Conservation (phyloP, 2,797 vertebrate genomes). For the Sternarchorhynchus goeldii region DNA sequence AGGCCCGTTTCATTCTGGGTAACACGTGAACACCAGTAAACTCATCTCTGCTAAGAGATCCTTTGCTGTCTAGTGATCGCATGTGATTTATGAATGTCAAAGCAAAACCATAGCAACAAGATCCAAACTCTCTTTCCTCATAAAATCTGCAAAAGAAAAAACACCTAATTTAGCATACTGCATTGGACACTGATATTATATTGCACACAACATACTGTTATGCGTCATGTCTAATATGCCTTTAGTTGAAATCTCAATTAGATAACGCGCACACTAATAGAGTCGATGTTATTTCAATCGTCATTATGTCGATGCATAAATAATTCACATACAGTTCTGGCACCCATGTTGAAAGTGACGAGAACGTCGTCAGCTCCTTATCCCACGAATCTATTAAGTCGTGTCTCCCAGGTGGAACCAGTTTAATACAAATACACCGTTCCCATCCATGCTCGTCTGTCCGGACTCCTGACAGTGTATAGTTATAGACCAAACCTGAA, state of each 20-base stretch:
- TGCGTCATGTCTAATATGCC: neutral
- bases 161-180: neutral
- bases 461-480: slow-evolving; percentile 72
- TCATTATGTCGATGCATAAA: neutral
- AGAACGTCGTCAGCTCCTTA: slow-evolving; percentile 76
- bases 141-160: slow-evolving; percentile 74
- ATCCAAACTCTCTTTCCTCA: slow-evolving; percentile 72
- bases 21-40: slow-evolving; percentile 78
- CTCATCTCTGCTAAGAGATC: slow-evolving; percentile 65
- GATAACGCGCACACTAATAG: neutral
- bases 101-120: slow-evolving; percentile 81
- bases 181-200: neutral
- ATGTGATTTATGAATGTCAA: slow-evolving; percentile 80
- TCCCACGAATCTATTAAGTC: slow-evolving; percentile 77
- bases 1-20: slow-evolving; percentile 69
- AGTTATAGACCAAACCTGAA: slow-evolving; percentile 82
- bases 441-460: slow-evolving; percentile 76
- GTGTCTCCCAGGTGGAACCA: slow-evolving; percentile 71
- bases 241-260: neutral
- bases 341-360: slow-evolving; percentile 71
- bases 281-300: neutral
- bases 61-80: slow-evolving; percentile 63
- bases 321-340: slow-evolving; percentile 73
- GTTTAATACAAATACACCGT: slow-evolving; percentile 73
- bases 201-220: neutral